Percentiles rank a stretch among this genome's conserved stretches.
Evolutionary conservation across 2,113 vertebrate species (phyloP).

Genomic region (Eurypyga helias): DNA sequence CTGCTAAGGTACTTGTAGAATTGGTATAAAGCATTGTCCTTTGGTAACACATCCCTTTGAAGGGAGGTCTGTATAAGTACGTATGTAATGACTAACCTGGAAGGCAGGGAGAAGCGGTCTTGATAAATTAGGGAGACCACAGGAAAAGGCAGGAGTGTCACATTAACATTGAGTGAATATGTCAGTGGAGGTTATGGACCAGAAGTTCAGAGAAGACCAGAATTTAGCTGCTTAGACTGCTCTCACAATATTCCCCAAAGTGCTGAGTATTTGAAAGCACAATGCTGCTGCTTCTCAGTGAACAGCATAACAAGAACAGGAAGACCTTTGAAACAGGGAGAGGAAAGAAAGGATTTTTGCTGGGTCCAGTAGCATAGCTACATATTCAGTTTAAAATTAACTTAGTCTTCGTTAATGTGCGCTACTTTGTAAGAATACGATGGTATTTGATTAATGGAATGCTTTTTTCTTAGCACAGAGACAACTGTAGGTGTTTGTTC

Average conservation of each 20-base stretch:
- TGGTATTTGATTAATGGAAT: background rate
- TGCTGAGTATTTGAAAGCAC: background rate
- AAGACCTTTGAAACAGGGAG: background rate
- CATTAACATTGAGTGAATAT: background rate
- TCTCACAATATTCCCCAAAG: background rate
- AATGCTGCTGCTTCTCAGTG: background rate
- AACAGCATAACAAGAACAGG: background rate
- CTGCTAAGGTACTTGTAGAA: background rate
- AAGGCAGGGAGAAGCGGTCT: background rate
- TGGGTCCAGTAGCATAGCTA: background rate
- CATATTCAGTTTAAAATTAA: background rate
- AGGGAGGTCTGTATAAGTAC: fast-evolving
- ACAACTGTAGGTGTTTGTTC: background rate
- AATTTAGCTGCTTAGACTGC: background rate
- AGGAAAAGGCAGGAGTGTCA: background rate
- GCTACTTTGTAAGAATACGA: background rate
- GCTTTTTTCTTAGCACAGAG: background rate
- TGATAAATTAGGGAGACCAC: background rate
- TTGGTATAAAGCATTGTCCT: background rate
- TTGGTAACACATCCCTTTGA: background rate
- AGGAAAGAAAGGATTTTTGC: background rate
- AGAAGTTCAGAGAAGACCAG: background rate
- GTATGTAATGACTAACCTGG: background rate
- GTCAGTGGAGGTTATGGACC: background rate
- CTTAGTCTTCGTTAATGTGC: background rate